phyloP scores from a whole-genome alignment of 2,113 vertebrate genomes.

The Ptyas mucosa region DNA sequence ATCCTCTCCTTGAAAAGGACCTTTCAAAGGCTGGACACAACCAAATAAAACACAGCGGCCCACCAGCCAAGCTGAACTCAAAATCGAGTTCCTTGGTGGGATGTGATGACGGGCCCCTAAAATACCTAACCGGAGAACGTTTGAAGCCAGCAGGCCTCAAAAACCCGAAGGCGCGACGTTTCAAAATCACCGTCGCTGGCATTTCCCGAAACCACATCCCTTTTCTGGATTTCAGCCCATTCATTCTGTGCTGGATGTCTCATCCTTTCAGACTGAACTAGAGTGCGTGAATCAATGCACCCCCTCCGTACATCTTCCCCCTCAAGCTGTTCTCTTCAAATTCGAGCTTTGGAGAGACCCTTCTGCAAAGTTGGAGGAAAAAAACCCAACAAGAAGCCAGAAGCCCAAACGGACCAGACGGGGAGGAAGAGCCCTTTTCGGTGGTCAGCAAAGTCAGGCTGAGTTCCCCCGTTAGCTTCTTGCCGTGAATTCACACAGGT shows the following conservation, averaged over 20 bases:
- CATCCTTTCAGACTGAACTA: background rate
- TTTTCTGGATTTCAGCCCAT: background rate
- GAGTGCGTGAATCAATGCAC: background rate
- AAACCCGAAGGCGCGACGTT: background rate
- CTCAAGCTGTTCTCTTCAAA: background rate
- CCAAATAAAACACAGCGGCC: background rate
- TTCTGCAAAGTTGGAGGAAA: background rate
- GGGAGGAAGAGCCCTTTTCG: background rate
- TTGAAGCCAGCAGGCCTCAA: background rate
- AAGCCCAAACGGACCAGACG: background rate
- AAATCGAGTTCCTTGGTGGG: background rate
- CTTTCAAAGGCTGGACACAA: background rate
- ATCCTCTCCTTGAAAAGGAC: background rate
- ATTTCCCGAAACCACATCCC: background rate
- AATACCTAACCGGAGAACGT: background rate
- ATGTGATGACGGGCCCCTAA: background rate
- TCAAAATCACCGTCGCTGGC: background rate
- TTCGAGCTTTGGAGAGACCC: background rate
- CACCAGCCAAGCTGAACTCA: background rate
- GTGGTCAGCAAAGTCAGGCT: background rate
- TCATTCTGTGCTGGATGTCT: background rate
- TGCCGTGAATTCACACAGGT: background rate
- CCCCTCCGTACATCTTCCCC: too few species aligned
- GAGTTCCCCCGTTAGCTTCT: background rate
- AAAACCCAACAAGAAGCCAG: background rate